Evolutionary conservation across 2,113 vertebrate species (phyloP), one percentile per base, ranked within the genome.

Genomic region (Triplophysa dalaica): DNA sequence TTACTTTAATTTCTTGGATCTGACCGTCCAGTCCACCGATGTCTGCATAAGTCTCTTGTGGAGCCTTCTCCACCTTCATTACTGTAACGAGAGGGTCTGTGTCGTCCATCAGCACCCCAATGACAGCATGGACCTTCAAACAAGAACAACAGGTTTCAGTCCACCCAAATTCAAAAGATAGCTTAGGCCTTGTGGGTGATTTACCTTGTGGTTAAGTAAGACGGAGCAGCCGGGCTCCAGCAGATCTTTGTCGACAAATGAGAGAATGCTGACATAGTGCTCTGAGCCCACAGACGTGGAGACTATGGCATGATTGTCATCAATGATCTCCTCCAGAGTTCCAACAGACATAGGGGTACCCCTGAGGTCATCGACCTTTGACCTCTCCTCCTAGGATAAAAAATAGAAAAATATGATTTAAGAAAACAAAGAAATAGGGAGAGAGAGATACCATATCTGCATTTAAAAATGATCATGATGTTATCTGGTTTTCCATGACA

Each of bases 21-120:
- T 99, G 98, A 90, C 92, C 96, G 90, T 99, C 98, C 83, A 99
- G 87, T 21, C 98, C 98, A 21, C 98, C 97, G 2, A 99, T 99
- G 81, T 99, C 98, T 19, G 96, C 97, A 0, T 98, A 98, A 0
- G 97, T 99, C 89, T 99, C 98, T 83, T 99, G 98, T 45, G 98
- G 97, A 21, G 98, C 98, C 82, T 99, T 99, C 84, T 99, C 97
- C 67, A 99, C 97, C 82, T 99, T 99, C 97, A 98, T 99, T 82
- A 99, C 97, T 0, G 97, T 99, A 83, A 99, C 97, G 85, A 99
- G 83, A 6, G 98, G 97, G 82, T 99, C 98, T 0, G 98, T 99
- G 87, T 99, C 97, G 73, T 99, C 98, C 95, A 98, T 99, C 78
- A 98, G 91, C 68, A 98, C 98, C 70, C 97, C 98, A 13, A 99